Evolutionary conservation across 2,797 vertebrate species (phyloP).

Genomic region (Rhynchotus rufescens): DNA sequence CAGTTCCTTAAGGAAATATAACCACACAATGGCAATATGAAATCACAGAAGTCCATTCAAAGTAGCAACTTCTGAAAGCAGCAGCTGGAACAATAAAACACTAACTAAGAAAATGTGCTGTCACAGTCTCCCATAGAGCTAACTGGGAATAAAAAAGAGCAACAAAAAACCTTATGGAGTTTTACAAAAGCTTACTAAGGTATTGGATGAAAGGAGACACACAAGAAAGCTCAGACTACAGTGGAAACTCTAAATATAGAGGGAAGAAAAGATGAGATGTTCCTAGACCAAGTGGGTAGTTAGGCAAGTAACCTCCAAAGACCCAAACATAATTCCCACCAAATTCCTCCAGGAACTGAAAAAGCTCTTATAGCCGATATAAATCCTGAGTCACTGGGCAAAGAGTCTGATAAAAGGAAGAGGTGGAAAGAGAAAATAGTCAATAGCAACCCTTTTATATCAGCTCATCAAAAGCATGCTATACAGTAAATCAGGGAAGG

Average conservation of each 20-base stretch:
- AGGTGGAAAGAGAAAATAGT: constrained; percentile 1
- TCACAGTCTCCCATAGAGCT: background rate
- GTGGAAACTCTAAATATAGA: constrained; percentile 12
- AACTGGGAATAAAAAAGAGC: background rate
- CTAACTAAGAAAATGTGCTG: constrained; percentile 7
- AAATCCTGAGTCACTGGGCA: constrained; percentile 1
- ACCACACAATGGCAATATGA: background rate
- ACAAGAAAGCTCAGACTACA: constrained; percentile 26
- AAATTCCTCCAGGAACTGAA: constrained; percentile 33
- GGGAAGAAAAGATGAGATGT: background rate
- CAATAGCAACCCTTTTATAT: background rate
- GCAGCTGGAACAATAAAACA: background rate
- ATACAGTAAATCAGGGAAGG: background rate
- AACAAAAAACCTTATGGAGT: background rate
- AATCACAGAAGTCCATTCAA: background rate
- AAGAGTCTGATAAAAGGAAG: background rate
- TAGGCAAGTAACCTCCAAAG: constrained; percentile 48
- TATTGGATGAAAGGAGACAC: background rate
- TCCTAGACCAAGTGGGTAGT: constrained; percentile 1
- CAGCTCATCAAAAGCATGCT: background rate
- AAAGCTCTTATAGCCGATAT: background rate
- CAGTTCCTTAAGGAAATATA: constrained; percentile 2
- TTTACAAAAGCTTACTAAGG: background rate
- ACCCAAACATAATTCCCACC: background rate
- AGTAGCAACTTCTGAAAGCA: background rate